phyloP scores from a whole-genome alignment of 2,113 vertebrate species.

The Callopanchax toddi region DNA sequence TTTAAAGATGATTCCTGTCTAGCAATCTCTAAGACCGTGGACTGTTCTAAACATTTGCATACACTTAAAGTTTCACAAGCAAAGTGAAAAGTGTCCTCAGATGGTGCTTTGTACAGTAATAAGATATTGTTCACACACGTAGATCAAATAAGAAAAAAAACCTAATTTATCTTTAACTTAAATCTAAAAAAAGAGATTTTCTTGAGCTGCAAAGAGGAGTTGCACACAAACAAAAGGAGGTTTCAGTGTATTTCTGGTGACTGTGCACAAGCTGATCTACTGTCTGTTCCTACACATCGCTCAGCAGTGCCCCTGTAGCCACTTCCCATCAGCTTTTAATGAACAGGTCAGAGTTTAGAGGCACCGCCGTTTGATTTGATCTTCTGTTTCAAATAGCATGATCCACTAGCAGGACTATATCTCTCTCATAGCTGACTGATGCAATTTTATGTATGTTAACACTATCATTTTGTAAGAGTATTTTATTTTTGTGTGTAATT shows the following conservation, averaged over 20 bases:
- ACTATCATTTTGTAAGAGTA: conserved; percentile 84
- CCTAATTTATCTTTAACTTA: conserved; percentile 85
- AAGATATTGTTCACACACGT: conserved; percentile 78
- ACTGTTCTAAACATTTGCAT: conserved; percentile 80
- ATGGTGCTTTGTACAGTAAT: conserved; percentile 84
- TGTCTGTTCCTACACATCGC: conserved; percentile 45
- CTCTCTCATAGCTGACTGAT: conserved; percentile 80
- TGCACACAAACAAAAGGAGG: conserved; percentile 69
- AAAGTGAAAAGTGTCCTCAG: conserved; percentile 75
- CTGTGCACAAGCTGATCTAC: conserved; percentile 66
- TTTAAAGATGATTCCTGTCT: conserved; percentile 74
- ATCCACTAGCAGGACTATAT: conserved; percentile 76
- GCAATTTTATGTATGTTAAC: conserved; percentile 83
- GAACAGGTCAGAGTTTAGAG: conserved; percentile 54
- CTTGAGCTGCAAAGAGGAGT: conserved; percentile 53
- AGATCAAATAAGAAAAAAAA: conserved; percentile 65
- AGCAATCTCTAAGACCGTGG: conserved; percentile 78
- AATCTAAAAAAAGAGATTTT: conserved; percentile 57
- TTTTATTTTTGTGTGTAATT: conserved; percentile 85
- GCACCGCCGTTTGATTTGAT: conserved; percentile 34
- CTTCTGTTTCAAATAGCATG: conserved; percentile 68
- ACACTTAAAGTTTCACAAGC: conserved; percentile 60
- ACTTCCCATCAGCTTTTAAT: conserved; percentile 54
- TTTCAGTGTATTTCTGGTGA: conserved; percentile 56
- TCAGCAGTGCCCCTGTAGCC: conserved; percentile 45